Evolutionary conservation across 2,797 vertebrate species (phyloP).

Genomic region (Telmatherina bonti): DNA sequence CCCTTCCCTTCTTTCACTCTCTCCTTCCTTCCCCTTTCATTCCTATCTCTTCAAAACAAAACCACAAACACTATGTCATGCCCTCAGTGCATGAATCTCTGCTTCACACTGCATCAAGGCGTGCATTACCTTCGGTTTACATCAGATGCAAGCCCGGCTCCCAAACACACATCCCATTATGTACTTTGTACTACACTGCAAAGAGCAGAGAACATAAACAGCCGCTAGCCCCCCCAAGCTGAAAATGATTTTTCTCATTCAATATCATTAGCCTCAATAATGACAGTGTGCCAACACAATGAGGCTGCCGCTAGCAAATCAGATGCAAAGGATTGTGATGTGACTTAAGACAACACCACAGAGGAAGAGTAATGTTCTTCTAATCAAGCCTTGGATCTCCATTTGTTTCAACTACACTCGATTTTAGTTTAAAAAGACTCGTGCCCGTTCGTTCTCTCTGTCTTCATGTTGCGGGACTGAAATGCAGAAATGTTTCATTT

Average conservation of each 20-base stretch:
- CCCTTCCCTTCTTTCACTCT: conserved; percentile 29
- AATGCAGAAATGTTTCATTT: neutral
- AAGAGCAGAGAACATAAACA: conserved; percentile 62
- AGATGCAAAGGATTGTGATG: conserved; percentile 50
- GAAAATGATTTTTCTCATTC: conserved; percentile 70
- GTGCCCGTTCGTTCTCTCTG: neutral
- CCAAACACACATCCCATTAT: conserved; percentile 38
- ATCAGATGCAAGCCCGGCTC: conserved; percentile 45
- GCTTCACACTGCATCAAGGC: conserved; percentile 39
- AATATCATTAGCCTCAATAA: conserved; percentile 77
- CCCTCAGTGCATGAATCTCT: conserved; percentile 30
- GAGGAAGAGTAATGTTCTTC: conserved; percentile 29
- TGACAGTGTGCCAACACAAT: conserved; percentile 61
- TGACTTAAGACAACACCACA: conserved; percentile 29
- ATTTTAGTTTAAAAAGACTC: neutral
- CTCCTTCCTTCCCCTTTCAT: conserved; percentile 34
- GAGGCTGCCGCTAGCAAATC: conserved; percentile 53
- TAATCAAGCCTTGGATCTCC: conserved; percentile 19
- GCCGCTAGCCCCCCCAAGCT: conserved; percentile 56
- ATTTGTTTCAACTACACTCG: neutral
- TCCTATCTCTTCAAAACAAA: conserved; percentile 32
- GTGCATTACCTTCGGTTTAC: conserved; percentile 57
- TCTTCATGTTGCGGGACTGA: neutral
- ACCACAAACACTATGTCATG: conserved; percentile 36
- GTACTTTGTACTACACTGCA: conserved; percentile 38